phyloP scores from a whole-genome alignment of 2,888 invertebrate species.

The Pinctada fucata region DNA sequence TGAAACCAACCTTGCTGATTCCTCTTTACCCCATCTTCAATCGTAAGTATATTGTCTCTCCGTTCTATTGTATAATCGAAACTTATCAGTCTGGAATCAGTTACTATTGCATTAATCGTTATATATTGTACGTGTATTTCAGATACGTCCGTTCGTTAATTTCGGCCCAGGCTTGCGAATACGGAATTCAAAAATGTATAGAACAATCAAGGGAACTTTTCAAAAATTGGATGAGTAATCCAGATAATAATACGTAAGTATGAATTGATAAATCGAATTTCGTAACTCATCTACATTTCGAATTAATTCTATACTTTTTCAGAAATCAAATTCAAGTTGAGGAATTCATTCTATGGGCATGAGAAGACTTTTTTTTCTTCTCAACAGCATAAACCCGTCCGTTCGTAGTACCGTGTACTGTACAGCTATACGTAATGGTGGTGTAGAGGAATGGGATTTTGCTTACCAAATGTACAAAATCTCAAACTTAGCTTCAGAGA shows the following conservation, averaged over 20 bases:
- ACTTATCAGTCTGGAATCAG: neutral
- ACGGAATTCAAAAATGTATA: conserved; percentile 48
- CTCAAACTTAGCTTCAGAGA: conserved; percentile 84
- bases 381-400: conserved; percentile 83
- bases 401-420: conserved; percentile 85
- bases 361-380: no score
- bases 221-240: conserved; percentile 48
- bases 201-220: conserved; percentile 41
- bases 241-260: conserved; percentile 49
- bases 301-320: no score
- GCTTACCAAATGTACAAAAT: conserved; percentile 83
- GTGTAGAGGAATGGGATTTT: conserved; percentile 85
- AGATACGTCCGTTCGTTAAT: conserved; percentile 42
- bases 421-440: conserved; percentile 83
- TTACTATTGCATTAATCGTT: no score
- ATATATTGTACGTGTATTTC: neutral
- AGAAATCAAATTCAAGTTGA: no score
- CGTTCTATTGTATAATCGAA: neutral
- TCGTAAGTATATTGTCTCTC: conserved; percentile 51
- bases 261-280: neutral
- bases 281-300: no score
- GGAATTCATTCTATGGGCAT: no score
- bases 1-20: conserved; percentile 51
- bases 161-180: conserved; percentile 46
- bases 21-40: conserved; percentile 55